These are phyloP conservation scores for Triplophysa yarkandensis DNA, from an alignment of 2,797 vertebrate genomes.

Conservation along the genomic window DNA sequence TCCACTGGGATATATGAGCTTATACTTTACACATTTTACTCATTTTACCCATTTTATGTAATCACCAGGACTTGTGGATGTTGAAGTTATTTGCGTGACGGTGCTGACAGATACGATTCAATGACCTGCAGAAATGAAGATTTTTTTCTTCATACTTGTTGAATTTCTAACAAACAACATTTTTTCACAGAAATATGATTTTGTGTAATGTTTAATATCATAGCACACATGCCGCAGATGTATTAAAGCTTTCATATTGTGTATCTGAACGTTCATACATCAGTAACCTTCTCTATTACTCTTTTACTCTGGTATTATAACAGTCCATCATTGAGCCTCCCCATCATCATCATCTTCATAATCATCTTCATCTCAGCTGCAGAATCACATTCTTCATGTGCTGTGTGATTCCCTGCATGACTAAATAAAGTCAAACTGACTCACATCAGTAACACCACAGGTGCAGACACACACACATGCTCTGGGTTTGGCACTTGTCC, in stretches of 20 bases:
- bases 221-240: no score
- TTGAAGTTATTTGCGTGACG: background rate
- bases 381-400: constrained; percentile 5
- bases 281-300: background rate
- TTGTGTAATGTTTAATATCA: no score
- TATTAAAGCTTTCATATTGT: no score
- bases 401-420: background rate
- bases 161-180: background rate
- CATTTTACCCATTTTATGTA: background rate
- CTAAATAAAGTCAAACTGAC: constrained; percentile 22
- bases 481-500: background rate
- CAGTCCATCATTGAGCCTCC: background rate
- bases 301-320: background rate
- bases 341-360: background rate
- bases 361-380: constrained; percentile 13
- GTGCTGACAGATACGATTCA: constrained; percentile 10
- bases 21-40: background rate
- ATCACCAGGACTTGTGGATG: constrained; percentile 20
- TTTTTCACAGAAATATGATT: background rate
- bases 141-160: background rate
- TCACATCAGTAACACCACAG: background rate
- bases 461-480: background rate
- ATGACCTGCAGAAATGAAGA: background rate
- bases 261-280: background rate
- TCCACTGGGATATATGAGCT: background rate